Evolutionary conservation across 2,797 vertebrate species (phyloP).

Genomic region (Rhinophrynus dorsalis): DNA sequence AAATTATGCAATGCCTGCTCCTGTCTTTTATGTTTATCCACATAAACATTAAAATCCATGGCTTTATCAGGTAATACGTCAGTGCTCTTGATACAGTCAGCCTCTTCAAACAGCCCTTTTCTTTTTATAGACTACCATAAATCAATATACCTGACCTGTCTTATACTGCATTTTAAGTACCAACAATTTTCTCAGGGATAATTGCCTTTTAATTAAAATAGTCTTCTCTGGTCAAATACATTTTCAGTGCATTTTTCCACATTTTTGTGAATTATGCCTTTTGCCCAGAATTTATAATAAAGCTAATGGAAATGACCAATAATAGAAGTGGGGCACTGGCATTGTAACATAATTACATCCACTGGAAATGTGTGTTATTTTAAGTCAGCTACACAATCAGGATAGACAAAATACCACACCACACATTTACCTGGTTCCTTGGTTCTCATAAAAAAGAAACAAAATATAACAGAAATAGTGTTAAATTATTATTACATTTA

Average conservation of each 20-base stretch:
- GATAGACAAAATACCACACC: too few species aligned
- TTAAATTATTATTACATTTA: too few species aligned
- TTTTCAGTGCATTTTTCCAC: neutral
- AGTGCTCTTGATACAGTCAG: fast-evolving
- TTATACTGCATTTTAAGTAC: neutral
- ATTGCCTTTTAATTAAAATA: neutral
- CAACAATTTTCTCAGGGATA: constrained; percentile 1
- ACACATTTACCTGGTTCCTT: too few species aligned
- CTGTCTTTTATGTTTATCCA: neutral
- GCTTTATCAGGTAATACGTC: neutral
- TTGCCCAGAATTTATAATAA: neutral
- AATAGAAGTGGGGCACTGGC: neutral
- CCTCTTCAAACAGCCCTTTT: constrained; percentile 18
- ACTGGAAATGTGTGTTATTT: neutral
- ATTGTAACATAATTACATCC: neutral
- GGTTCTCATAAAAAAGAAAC: too few species aligned
- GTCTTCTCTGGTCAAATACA: fast-evolving
- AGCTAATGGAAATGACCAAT: neutral
- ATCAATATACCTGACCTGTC: neutral
- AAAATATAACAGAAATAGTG: too few species aligned
- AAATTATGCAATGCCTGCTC: neutral
- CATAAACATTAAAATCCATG: neutral
- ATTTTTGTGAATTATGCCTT: neutral
- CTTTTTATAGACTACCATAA: constrained; percentile 18
- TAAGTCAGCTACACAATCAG: neutral